phyloP scores from a whole-genome alignment of 2,888 invertebrate species.

The Mimas tiliae region DNA sequence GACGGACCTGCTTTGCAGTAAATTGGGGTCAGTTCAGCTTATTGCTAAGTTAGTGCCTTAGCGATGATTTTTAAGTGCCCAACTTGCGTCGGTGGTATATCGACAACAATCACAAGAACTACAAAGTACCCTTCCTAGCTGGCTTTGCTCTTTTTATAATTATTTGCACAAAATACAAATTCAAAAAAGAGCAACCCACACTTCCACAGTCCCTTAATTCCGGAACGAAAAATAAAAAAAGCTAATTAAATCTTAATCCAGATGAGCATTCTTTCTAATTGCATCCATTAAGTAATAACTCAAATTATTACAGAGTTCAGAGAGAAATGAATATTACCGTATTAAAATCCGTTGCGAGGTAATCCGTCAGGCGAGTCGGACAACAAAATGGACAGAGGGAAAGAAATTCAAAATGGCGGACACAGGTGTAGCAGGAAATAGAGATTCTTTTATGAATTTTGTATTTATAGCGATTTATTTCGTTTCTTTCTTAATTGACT shows the following conservation, averaged over 20 bases:
- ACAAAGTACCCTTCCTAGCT: no score
- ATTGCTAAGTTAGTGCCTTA: no score
- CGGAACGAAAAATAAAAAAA: slow-evolving; percentile 40
- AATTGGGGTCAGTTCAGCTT: no score
- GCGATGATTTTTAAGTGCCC: no score
- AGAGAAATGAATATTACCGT: slow-evolving; percentile 70
- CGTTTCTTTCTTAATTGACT: neutral
- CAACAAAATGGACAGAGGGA: slow-evolving; percentile 54
- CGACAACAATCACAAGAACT: no score
- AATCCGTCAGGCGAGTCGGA: slow-evolving; percentile 70
- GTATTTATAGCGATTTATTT: slow-evolving; percentile 20
- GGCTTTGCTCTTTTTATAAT: neutral
- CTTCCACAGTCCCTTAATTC: neutral
- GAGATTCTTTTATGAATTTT: slow-evolving; percentile 47
- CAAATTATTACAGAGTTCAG: slow-evolving; percentile 67
- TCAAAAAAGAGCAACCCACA: neutral
- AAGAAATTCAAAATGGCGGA: slow-evolving; percentile 58
- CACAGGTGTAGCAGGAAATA: slow-evolving; percentile 65
- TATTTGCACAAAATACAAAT: neutral
- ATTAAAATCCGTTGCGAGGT: slow-evolving; percentile 61
- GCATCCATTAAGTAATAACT: slow-evolving; percentile 73
- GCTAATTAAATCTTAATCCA: slow-evolving; percentile 76
- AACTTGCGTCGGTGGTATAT: no score
- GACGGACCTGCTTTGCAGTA: no score
- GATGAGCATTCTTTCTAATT: slow-evolving; percentile 65